Conservation (phyloP, 2,797 vertebrate species). For the Neosilurus mollespiculum region DNA sequence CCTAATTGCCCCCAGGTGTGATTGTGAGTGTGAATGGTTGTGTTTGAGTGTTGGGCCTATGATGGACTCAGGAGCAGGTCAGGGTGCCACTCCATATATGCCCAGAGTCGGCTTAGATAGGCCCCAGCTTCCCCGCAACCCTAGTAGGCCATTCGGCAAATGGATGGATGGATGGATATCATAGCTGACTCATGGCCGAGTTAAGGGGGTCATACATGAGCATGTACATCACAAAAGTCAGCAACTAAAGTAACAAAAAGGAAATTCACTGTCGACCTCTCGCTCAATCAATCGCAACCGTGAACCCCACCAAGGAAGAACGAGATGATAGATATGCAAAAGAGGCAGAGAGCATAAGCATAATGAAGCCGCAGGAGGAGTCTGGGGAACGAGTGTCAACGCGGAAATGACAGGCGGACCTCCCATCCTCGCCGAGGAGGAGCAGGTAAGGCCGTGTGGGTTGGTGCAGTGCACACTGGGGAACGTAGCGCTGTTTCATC, state of each 20-base stretch:
- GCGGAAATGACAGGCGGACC: constrained; percentile 57
- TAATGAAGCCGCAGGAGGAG: constrained; percentile 46
- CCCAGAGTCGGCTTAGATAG: too few relatives aligned
- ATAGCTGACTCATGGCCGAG: not conserved
- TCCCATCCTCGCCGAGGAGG: constrained; percentile 48
- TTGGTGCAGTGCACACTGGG: constrained; percentile 31
- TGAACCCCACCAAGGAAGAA: constrained; percentile 19
- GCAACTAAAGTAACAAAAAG: constrained; percentile 3
- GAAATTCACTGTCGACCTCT: constrained; percentile 6
- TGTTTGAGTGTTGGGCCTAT: too few relatives aligned
- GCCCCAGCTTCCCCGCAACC: too few relatives aligned
- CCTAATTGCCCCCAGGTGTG: too few relatives aligned
- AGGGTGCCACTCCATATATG: too few relatives aligned
- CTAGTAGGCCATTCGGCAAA: too few relatives aligned
- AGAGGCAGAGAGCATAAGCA: constrained; percentile 27
- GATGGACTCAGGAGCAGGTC: too few relatives aligned
- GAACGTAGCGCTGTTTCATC: constrained; percentile 53
- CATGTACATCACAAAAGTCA: not conserved
- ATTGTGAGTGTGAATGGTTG: too few relatives aligned
- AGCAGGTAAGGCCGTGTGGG: constrained; percentile 40
- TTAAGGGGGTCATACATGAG: too few relatives aligned
- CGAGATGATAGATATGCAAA: constrained; percentile 37
- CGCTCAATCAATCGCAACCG: constrained; percentile 6
- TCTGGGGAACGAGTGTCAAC: constrained; percentile 42
- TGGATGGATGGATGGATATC: not conserved